A percentile compares a stretch with the other conserved stretches of the same genome.
phyloP scores from a whole-genome alignment of 2,113 vertebrate genomes.

The Engraulis encrasicolus region DNA sequence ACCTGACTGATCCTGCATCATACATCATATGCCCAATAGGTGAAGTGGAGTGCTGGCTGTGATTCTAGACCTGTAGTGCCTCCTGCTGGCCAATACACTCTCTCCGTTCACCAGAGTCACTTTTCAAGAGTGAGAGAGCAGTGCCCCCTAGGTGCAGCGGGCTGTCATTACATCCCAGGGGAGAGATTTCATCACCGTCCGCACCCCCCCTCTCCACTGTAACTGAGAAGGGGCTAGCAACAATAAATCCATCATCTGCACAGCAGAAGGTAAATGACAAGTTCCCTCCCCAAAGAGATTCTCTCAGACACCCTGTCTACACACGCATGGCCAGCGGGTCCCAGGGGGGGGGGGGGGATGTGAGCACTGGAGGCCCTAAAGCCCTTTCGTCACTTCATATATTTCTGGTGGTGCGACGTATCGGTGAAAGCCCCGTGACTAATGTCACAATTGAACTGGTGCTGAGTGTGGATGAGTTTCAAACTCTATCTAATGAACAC shows the following conservation, averaged over 20 bases:
- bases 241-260: conserved; percentile 8
- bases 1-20: too few species aligned
- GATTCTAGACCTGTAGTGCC: conserved; percentile 34
- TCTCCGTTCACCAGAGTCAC: neutral
- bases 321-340: neutral
- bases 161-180: conserved; percentile 11
- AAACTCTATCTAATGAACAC: neutral
- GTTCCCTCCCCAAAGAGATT: conserved; percentile 17
- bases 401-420: conserved; percentile 13
- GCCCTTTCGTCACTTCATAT: conserved; percentile 6
- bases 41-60: conserved; percentile 1
- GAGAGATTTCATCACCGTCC: neutral
- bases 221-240: conserved; percentile 11
- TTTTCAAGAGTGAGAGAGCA: conserved; percentile 34
- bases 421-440: neutral
- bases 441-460: neutral
- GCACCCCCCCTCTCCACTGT: neutral
- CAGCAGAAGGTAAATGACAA: conserved; percentile 15
- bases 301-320: conserved; percentile 14
- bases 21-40: neutral
- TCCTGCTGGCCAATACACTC: conserved; percentile 28
- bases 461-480: neutral
- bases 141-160: conserved; percentile 43
- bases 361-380: neutral
- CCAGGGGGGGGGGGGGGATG: neutral